A percentile compares a stretch with the other conserved stretches of the same genome.
Conservation (phyloP, 64 coral and sea anemone species). For the Actinia equina region DNA sequence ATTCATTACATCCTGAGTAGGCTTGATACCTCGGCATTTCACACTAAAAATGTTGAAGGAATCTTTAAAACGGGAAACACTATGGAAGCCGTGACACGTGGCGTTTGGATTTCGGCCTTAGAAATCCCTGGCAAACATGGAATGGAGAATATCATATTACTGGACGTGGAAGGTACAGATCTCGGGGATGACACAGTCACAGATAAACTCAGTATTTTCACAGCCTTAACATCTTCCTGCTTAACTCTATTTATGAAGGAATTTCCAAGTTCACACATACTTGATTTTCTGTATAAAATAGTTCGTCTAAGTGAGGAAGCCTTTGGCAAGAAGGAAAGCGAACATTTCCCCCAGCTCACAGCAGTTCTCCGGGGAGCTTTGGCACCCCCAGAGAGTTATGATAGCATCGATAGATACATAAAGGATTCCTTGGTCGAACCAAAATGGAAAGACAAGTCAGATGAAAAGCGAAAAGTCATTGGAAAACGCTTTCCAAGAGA, state of each 20-base stretch:
- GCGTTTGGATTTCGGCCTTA: not conserved
- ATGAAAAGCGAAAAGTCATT: not conserved
- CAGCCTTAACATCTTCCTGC: slow-evolving; percentile 49
- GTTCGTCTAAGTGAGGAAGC: slow-evolving; percentile 56
- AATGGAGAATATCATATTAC: slow-evolving; percentile 54
- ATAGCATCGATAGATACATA: not conserved
- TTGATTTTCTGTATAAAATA: slow-evolving; percentile 63
- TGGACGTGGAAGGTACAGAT: slow-evolving; percentile 76
- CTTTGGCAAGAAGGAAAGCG: slow-evolving; percentile 11
- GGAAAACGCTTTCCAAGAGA: not conserved
- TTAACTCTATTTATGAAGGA: slow-evolving; percentile 52
- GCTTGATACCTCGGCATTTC: not conserved
- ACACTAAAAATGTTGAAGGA: slow-evolving; percentile 8
- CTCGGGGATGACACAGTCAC: slow-evolving; percentile 45
- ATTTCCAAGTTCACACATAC: slow-evolving; percentile 49
- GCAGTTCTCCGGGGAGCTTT: slow-evolving; percentile 39
- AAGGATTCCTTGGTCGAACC: not conserved
- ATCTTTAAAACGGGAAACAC: slow-evolving; percentile 58
- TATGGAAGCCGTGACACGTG: slow-evolving; percentile 20
- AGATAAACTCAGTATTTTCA: slow-evolving; percentile 61
- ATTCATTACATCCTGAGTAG: slow-evolving; percentile 16
- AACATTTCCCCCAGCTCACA: slow-evolving; percentile 39
- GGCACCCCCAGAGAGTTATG: not conserved
- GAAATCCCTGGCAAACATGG: not conserved
- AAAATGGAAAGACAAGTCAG: not conserved